A percentile compares a stretch with the other conserved stretches of the same genome.
phyloP scores from a whole-genome alignment of 1,140 invertebrate species.

The Thaumetopoea pityocampa region DNA sequence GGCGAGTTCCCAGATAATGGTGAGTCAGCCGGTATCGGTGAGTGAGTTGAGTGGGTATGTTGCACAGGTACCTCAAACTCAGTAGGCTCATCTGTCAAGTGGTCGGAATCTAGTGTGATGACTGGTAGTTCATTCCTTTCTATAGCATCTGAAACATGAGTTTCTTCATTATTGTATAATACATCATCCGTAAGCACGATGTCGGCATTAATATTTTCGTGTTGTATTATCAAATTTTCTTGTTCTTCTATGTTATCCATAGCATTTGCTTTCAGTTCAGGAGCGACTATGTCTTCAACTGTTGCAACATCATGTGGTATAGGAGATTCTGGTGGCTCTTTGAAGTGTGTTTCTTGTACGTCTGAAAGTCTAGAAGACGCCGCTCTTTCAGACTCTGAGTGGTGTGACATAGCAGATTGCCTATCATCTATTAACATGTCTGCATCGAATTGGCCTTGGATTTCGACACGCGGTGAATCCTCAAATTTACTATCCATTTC shows the following conservation, averaged over 20 bases:
- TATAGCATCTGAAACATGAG: slow-evolving; percentile 2
- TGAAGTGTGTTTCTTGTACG: slow-evolving; percentile 1
- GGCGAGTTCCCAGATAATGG: slow-evolving; percentile 23
- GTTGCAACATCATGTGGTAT: slow-evolving; percentile 16
- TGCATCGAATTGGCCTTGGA: slow-evolving; percentile 6
- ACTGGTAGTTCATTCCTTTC: slow-evolving; percentile 27
- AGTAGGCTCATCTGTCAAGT: slow-evolving; percentile 9
- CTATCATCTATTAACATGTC: slow-evolving; percentile 8
- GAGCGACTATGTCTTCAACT: slow-evolving; percentile 8
- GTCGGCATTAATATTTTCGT: too few species aligned
- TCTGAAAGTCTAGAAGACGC: slow-evolving; percentile 10
- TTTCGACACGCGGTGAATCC: slow-evolving; percentile 40
- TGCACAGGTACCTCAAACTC: slow-evolving; percentile 4
- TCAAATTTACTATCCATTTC: slow-evolving; percentile 51
- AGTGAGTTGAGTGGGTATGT: slow-evolving; percentile 26
- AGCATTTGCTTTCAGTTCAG: slow-evolving; percentile 14
- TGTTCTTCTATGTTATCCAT: too few species aligned
- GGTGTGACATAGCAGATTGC: slow-evolving; percentile 4
- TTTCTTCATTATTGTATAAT: slow-evolving; percentile 11
- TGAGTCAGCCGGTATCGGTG: slow-evolving; percentile 28
- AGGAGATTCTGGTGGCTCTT: slow-evolving; percentile 19
- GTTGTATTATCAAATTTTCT: too few species aligned
- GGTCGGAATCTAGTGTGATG: slow-evolving; percentile 30
- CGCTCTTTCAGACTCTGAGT: slow-evolving; percentile 8
- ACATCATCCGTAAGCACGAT: too few species aligned